These are phyloP conservation scores for Coptodon rendalli DNA, from an alignment of 2,113 vertebrate genomes.

Conservation along the genomic window DNA sequence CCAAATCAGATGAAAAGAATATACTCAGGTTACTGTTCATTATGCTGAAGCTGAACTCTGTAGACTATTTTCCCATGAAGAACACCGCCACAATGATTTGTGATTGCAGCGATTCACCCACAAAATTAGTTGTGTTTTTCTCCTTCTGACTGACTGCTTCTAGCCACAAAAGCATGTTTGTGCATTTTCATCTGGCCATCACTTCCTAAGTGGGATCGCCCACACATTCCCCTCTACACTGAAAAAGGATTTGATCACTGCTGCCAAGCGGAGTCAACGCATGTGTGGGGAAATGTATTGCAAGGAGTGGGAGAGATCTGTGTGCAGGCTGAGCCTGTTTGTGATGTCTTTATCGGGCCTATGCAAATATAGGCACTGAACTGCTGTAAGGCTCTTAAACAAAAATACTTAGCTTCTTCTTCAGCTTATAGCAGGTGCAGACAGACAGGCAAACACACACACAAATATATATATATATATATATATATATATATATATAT, in stretches of 20 bases:
- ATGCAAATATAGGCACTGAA: constrained; percentile 21
- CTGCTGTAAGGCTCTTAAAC: neutral
- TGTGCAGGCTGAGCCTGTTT: constrained; percentile 18
- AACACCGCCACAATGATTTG: constrained; percentile 23
- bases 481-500: no score
- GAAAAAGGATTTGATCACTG: constrained; percentile 56
- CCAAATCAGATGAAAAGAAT: constrained; percentile 10
- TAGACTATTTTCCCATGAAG: constrained; percentile 8
- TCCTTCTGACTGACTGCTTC: constrained; percentile 34
- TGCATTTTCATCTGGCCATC: constrained; percentile 46
- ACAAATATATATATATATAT: accelerated
- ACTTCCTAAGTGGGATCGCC: constrained; percentile 53
- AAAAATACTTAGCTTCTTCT: neutral
- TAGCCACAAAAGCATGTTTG: constrained; percentile 58
- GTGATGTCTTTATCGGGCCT: constrained; percentile 48
- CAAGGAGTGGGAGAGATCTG: constrained; percentile 26
- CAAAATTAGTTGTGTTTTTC: constrained; percentile 48
- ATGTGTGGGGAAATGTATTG: constrained; percentile 32
- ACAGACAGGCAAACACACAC: accelerated
- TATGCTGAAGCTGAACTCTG: constrained; percentile 9
- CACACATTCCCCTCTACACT: constrained; percentile 44
- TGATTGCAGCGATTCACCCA: constrained; percentile 62
- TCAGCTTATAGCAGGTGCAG: neutral
- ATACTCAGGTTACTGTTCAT: constrained; percentile 28
- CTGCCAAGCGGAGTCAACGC: constrained; percentile 42